Evolutionary conservation across 2,797 vertebrate genomes (phyloP).

Genomic region (Anniella stebbinsi): DNA sequence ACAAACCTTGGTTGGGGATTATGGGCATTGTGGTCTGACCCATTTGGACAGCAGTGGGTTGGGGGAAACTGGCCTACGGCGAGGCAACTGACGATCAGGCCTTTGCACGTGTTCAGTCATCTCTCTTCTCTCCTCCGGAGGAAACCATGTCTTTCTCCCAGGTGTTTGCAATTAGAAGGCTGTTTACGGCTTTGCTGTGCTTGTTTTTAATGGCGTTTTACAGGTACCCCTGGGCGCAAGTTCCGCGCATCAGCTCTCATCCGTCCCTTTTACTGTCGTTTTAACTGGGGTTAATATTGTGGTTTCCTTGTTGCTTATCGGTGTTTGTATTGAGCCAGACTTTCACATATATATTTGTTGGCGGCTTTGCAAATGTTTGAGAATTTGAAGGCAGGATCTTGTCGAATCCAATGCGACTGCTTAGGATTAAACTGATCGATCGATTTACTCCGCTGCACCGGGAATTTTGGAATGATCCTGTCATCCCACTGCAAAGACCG

Average conservation of each 20-base stretch:
- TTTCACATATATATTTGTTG: background rate
- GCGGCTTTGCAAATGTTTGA: background rate
- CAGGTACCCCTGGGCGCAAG: background rate
- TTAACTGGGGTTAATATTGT: background rate
- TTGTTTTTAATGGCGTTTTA: background rate
- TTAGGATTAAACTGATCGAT: background rate
- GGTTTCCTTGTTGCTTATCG: background rate
- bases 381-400: background rate
- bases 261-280: background rate
- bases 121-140: no score
- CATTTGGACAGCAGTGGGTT: no score
- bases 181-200: background rate
- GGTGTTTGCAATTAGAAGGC: no score
- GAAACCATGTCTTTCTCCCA: no score
- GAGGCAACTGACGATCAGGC: no score
- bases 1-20: no score
- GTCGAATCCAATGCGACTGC: background rate
- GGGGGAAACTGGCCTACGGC: no score
- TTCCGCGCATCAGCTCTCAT: background rate
- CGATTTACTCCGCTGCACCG: background rate
- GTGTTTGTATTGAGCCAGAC: background rate
- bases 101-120: no score
- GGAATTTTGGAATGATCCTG: background rate
- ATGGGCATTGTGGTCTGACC: no score
- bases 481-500: background rate